Conservation (phyloP, 2,113 vertebrate genomes). For the Lagenorhynchus albirostris region DNA sequence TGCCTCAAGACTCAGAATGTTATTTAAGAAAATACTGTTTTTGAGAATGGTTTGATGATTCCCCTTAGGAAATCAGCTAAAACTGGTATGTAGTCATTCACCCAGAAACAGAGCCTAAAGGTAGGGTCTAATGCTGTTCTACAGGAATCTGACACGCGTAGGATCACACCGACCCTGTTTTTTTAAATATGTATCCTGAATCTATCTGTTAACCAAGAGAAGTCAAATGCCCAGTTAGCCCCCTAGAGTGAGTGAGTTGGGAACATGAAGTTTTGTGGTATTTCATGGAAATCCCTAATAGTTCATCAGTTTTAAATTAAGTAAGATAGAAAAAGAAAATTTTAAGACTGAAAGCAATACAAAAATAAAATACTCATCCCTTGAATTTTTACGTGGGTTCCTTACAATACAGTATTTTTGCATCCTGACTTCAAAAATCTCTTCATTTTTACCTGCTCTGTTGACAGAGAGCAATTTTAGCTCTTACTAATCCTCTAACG, state of each 20-base stretch:
- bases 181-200: neutral
- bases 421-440: neutral
- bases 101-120: neutral
- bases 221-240: neutral
- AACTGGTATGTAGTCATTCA: neutral
- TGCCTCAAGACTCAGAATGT: neutral
- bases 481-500: neutral
- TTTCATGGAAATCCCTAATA: neutral
- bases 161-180: neutral
- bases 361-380: neutral
- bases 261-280: neutral
- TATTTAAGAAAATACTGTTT: conserved; percentile 19
- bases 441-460: neutral
- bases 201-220: neutral
- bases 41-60: neutral
- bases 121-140: neutral
- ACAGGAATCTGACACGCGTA: neutral
- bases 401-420: neutral
- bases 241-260: neutral
- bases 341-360: neutral
- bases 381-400: neutral
- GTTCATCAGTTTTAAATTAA: conserved; percentile 15
- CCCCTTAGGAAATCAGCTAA: neutral
- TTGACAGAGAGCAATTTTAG: neutral
- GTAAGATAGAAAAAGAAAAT: neutral